Evolutionary conservation across 2,113 vertebrate genomes (phyloP), one percentile per base, ranked within the genome.

Genomic region (Brachyistius frenatus): DNA sequence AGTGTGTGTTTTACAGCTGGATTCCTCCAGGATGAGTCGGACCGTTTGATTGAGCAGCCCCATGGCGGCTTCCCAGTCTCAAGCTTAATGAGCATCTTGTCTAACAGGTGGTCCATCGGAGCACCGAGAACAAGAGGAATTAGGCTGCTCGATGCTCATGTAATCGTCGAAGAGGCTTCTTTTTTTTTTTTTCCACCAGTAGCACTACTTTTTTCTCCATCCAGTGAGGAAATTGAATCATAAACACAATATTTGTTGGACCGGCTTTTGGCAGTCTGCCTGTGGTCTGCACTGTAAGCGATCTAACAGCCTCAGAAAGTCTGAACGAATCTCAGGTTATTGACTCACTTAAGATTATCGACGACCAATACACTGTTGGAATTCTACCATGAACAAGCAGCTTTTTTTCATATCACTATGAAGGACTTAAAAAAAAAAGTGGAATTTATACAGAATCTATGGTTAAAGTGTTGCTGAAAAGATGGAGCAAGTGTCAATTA

Each of bases 21-120:
- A 93, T 94, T 92, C 90, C 89, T 90, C 66, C 64, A 75, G 84
- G 85, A 92, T 93, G 93, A 92, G 78, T 84, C 78, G 73, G 76
- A 39, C 76, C 80, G 50, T 86, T 85, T 88, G 76, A 86, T 73
- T 79, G 83, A 86, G 69, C 62, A 78, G 71, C 68, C 76, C 80
- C 83, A 39, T 23, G 72, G 90, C 71, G 55, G 89, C 86, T 90
- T 91, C 88, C 73, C 83, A 70, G 86, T 72, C 80, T 79, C 69
- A 10, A 63, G 58, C 53, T 70, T 92, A 90, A 89, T 84, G 73
- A 92, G 85, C 85, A 47, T 62, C 64, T 2, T 7, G 46, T 88
- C 84, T 73, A 76, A 86, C 85, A 84, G 87, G 89, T 91, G 90
- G 86, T 89, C 89, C 74, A 35, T 80, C 68, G 60, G 81, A 69